Percentiles rank a stretch among this genome's conserved stretches.
Evolutionary conservation across 1,140 invertebrate species (phyloP).

Genomic region (Goniozus legneri): DNA sequence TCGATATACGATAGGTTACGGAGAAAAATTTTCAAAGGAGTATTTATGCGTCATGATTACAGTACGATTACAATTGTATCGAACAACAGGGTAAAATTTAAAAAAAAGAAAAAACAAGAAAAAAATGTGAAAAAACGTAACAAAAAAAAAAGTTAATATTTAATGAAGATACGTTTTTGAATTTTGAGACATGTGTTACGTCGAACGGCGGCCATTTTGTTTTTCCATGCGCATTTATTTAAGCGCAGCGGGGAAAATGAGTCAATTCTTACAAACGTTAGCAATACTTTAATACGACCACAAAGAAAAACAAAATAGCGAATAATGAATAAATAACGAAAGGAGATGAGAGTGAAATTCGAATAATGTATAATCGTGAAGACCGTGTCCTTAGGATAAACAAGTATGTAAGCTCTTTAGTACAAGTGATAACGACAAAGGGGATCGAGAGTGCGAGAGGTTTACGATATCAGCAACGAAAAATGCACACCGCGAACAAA

Average conservation of each 20-base stretch:
- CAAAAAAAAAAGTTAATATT: too few relatives aligned
- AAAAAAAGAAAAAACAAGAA: too few relatives aligned
- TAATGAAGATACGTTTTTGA: too few relatives aligned
- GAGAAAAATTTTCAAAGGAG: background rate
- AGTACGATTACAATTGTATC: background rate
- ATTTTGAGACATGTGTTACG: background rate
- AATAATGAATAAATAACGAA: too few relatives aligned
- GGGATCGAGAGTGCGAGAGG: too few relatives aligned
- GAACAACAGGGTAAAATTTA: background rate
- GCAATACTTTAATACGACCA: background rate
- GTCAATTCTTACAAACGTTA: background rate
- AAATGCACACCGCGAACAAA: background rate
- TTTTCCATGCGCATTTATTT: background rate
- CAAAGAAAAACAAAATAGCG: background rate
- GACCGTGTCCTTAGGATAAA: background rate
- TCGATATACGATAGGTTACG: background rate
- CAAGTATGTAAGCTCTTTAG: too few relatives aligned
- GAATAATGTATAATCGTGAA: background rate
- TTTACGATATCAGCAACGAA: background rate
- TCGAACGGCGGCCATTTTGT: background rate
- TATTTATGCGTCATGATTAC: background rate
- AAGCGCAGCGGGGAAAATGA: background rate
- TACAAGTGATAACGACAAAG: too few relatives aligned
- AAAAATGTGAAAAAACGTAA: too few relatives aligned
- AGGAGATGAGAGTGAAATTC: too few relatives aligned